Evolutionary conservation across 1,140 invertebrate genomes (phyloP), one percentile per base, ranked within the genome.

Genomic region (Prorops nasuta): DNA sequence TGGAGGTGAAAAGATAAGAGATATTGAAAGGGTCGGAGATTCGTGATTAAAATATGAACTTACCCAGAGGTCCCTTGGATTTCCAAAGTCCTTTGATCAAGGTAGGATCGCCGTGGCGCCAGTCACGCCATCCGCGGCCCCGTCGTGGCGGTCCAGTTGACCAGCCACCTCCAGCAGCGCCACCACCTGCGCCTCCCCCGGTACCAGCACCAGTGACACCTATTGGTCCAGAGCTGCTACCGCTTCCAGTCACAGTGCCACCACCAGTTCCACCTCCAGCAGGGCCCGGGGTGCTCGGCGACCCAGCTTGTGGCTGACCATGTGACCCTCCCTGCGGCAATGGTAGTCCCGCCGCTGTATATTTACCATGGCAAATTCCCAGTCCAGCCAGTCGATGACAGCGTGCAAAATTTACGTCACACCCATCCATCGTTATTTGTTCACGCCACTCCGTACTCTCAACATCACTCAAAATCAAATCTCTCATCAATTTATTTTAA

Each of bases 81-180:
- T 84, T 84, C 84, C 84, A 86, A 31, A 86, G 77, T 36, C 81
- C 83, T 72, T 85, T 85, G 73, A 85, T 83, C 48, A 85, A 79
- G 20, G 82, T 84, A 14, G 84, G 84, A 67, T 86, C 85, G 28
- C 82, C 82, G 34, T 83, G 77, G 49, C 83, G 72, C 84, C 84
- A 86, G 66, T 85, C 83, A 52, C 84, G 77, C 74, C 83, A 85
- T 9, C 83, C 84, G 42, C 77, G 71, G 57, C 80, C 79, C 71
- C 80, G 51, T 28, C 64, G 54, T 34, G 51, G 21, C 4, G 55
- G 56, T 3, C 49, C 54, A 4, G 19, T 3, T 19, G 49, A 40
- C 38, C 50, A 16, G 34, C 54, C 51, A 54, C 60, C 55, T 36
- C 64, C 58, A 24, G 53, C 58, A 39, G 53, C 63, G 7, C 58